These are phyloP conservation scores for Ispidina lecontei DNA, from an alignment of 2,797 vertebrate genomes.

Conservation along the genomic window DNA sequence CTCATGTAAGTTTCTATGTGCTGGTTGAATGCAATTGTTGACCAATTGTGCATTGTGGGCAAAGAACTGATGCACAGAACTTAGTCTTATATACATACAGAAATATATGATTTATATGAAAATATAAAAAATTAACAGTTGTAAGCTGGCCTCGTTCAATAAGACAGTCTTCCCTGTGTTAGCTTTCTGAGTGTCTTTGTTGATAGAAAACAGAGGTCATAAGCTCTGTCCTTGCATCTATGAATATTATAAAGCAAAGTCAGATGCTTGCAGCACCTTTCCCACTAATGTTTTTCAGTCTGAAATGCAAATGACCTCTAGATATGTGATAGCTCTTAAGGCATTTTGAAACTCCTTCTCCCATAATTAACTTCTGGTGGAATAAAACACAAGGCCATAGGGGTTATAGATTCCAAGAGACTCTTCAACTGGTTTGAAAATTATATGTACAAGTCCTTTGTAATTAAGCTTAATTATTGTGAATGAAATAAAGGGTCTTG, in stretches of 20 bases:
- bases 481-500: not conserved
- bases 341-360: slow-evolving; percentile 5
- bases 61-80: not conserved
- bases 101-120: not conserved
- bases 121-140: not conserved
- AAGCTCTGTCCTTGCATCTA: not conserved
- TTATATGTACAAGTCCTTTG: accelerated
- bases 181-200: not conserved
- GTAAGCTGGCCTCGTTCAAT: not conserved
- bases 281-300: not conserved
- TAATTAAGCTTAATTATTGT: slow-evolving; percentile 47
- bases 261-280: not conserved
- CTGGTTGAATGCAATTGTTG: not conserved
- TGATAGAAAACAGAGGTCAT: not conserved
- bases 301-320: not conserved
- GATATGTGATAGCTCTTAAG: not conserved
- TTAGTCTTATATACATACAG: not conserved
- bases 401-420: not conserved
- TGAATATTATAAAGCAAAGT: not conserved
- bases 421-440: slow-evolving; percentile 39
- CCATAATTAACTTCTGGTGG: slow-evolving; percentile 57
- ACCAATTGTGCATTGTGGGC: not conserved
- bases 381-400: not conserved
- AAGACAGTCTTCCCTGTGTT: not conserved
- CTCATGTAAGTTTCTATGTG: not conserved